Base-by-base conservation (phyloP, 1,140 invertebrate species). In the Philopotamus ludificatus region DNA sequence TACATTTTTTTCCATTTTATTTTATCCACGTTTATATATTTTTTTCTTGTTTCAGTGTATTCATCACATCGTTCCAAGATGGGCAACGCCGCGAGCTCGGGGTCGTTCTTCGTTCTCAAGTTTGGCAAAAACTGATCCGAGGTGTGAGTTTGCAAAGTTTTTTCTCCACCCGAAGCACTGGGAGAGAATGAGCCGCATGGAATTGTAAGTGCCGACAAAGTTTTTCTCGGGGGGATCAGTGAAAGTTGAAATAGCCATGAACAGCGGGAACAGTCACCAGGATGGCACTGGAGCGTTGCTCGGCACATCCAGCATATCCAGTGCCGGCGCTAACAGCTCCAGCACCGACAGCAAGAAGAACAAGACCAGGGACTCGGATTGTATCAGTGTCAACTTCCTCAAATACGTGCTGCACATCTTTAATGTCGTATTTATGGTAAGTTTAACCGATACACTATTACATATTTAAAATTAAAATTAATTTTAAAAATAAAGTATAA, bases 371-470 rank as follows among this genome's bases (percentile, higher is more conserved):
- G 86, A 89, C 67, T 84, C 87, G 22, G 89, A 88, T 50, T 91
- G 89, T 73, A 90, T 89, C 73, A 89, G 87, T 20, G 84, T 90
- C 50, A 87, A 88, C 75, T 89, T 91, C 72, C 77, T 91, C 10
- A 89, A 89, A 79, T 89, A 89, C 72, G 86, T 90, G 66, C 82
- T 91, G 26, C 87, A 89, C 76, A 87, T 91, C 72, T 91, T 89
- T 81, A 91, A 91, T 72, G 84, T 90, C 42, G 85, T 91, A 45
- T 87, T 90, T 71, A 81, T 91, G 80, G 89, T 92, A 79, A 88
- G 87, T 84, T n/a, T n/a, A n/a, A n/a, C n/a, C n/a, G n/a, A n/a
- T n/a, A n/a, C n/a, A n/a, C n/a, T n/a, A n/a, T n/a, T n/a, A n/a
- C n/a, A n/a, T n/a, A n/a, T n/a, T n/a, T n/a, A n/a, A n/a, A n/a